These are phyloP conservation scores for Amphiura filiformis DNA, from an alignment of 35 echinoderm and acorn worm species.

Conservation along the genomic window DNA sequence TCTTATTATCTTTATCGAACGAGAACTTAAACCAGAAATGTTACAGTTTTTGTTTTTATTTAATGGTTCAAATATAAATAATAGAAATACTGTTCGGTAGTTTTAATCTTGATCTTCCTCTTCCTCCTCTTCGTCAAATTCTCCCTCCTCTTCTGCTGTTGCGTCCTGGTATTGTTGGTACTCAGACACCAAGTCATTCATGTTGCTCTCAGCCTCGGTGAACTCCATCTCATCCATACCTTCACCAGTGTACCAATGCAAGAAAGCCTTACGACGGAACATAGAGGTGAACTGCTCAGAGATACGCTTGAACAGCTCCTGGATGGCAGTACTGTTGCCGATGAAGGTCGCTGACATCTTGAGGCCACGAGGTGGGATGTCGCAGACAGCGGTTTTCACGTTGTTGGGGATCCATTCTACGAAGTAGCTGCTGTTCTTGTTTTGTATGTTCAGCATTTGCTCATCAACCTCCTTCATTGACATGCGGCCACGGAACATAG, in stretches of 20 bases:
- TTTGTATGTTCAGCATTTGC: slow-evolving; percentile 93
- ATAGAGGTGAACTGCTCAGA: slow-evolving; percentile 91
- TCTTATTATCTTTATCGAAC: too few relatives aligned
- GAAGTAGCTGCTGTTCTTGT: slow-evolving; percentile 99
- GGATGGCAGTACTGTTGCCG: slow-evolving; percentile 91
- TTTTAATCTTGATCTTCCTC: too few relatives aligned
- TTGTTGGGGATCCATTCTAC: slow-evolving; percentile 98
- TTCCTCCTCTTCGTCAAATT: too few relatives aligned
- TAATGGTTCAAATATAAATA: too few relatives aligned
- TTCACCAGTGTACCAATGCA: slow-evolving; percentile 94
- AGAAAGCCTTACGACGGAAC: slow-evolving; percentile 91
- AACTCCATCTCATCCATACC: slow-evolving; percentile 96
- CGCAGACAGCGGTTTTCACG: slow-evolving; percentile 73
- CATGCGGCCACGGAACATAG: slow-evolving; percentile 93
- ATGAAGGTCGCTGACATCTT: slow-evolving; percentile 89
- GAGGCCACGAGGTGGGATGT: slow-evolving; percentile 79
- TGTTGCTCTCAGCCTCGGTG: slow-evolving; percentile 89
- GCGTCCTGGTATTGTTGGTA: slow-evolving; percentile 92
- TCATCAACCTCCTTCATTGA: slow-evolving; percentile 98
- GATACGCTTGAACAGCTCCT: slow-evolving; percentile 88
- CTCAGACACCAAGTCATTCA: slow-evolving; percentile 90
- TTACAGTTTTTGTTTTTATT: too few relatives aligned
- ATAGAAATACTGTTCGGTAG: too few relatives aligned
- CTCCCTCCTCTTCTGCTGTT: too few relatives aligned
- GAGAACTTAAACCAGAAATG: too few relatives aligned